Evolutionary conservation across 2,888 invertebrate genomes (phyloP), one percentile per base, ranked within the genome.

Genomic region (Oligia latruncula): DNA sequence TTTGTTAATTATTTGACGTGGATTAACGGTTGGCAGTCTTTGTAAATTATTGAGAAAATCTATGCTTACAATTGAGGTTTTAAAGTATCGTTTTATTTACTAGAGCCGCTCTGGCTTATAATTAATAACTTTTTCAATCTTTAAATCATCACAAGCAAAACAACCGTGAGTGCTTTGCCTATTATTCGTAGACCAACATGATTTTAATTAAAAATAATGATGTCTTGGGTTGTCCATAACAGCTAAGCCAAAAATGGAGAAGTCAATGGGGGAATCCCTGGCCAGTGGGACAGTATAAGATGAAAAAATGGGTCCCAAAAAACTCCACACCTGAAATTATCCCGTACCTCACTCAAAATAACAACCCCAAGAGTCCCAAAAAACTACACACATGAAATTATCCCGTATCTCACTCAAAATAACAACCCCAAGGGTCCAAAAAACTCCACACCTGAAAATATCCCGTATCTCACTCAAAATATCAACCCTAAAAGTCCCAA

Each of bases 371-470:
- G n/a, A n/a, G n/a, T n/a, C n/a, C n/a, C n/a, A 87, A 89, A 78
- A 83, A 74, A 52, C 29, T 77, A n/a, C n/a, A n/a, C 35, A 35
- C 35, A 2, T 35, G 35, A 35, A 35, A 35, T 40, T 15, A 55
- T 4, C 13, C 52, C 46, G 0, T 62, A 62, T 46, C 15, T 84
- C 49, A 67, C 15, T 13, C 20, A 49, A 49, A 67, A 80, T 4
- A 43, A 52, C 35, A 52, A 6, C 6, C 13, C 43, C 1, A 60
- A 60, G 5, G 2, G 13, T 8, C 46, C 58, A 87, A 89, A 78
- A 83, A 74, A 52, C 29, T 77, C 58, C 29, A 74, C 86, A 80
- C 77, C 77, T 80, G 70, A 79, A n/a, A n/a, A n/a, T n/a, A n/a
- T n/a, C n/a, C n/a, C n/a, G n/a, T n/a, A n/a, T n/a, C n/a, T n/a